These are phyloP conservation scores for Hypercompe scribonia DNA, from an alignment of 2,888 invertebrate species.

Conservation along the genomic window DNA sequence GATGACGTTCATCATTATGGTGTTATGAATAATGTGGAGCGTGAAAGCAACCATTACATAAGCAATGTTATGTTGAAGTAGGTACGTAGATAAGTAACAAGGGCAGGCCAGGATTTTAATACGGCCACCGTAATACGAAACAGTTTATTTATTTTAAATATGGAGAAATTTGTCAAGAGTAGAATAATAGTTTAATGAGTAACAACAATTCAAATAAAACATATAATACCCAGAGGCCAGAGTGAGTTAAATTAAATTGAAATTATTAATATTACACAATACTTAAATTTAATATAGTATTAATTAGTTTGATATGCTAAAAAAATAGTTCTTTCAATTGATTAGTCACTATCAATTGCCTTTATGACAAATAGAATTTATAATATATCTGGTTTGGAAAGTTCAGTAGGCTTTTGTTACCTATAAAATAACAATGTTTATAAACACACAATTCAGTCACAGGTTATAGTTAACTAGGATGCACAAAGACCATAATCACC, in stretches of 20 bases:
- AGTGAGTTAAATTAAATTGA: too few species aligned
- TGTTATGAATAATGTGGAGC: constrained; percentile 25
- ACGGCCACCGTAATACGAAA: constrained; percentile 5
- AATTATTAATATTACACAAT: too few species aligned
- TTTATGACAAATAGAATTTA: neutral
- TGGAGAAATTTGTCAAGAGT: neutral
- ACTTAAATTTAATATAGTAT: too few species aligned
- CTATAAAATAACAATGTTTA: neutral
- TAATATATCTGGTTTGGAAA: neutral
- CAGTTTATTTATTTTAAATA: neutral
- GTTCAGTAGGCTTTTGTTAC: neutral
- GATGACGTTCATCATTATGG: constrained; percentile 12
- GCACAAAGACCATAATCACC: constrained; percentile 10
- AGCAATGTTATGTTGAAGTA: constrained; percentile 47
- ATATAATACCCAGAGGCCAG: too few species aligned
- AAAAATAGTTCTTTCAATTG: neutral
- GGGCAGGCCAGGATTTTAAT: neutral
- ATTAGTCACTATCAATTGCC: neutral
- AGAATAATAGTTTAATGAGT: too few species aligned
- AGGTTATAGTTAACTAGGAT: constrained; percentile 1
- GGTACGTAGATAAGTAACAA: constrained; percentile 28
- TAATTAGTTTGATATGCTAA: too few species aligned
- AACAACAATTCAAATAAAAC: too few species aligned
- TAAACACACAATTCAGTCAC: neutral
- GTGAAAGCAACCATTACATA: constrained; percentile 71